These are phyloP conservation scores for Cladopsammia gracilis DNA, from an alignment of 64 coral and sea anemone genomes.

Conservation along the genomic window DNA sequence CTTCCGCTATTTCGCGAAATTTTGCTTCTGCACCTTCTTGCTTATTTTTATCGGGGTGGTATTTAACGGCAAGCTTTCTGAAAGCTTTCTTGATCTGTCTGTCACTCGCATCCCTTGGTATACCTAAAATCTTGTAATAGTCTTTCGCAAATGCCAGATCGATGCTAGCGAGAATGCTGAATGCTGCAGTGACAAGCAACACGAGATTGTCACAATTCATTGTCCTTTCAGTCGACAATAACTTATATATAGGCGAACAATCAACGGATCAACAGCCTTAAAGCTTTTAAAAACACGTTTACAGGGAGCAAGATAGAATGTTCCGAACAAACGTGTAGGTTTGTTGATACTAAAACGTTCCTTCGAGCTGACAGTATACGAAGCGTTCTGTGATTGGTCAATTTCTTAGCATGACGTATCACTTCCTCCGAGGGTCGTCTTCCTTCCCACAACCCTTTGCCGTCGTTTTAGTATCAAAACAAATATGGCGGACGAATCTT, in stretches of 20 bases:
- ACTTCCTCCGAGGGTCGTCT: background rate
- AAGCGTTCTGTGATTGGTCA: constrained; percentile 89
- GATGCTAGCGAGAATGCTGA: constrained; percentile 78
- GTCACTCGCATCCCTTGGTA: constrained; percentile 87
- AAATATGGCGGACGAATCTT: constrained; percentile 95
- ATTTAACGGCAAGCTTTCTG: constrained; percentile 96
- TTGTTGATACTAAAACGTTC: constrained; percentile 7
- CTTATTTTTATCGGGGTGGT: constrained; percentile 98
- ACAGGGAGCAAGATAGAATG: background rate
- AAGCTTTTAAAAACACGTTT: background rate
- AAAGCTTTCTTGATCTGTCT: constrained; percentile 99
- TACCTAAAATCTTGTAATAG: constrained; percentile 98
- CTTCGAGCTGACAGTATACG: constrained; percentile 66
- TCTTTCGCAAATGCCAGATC: constrained; percentile 90
- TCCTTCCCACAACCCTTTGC: constrained; percentile 68
- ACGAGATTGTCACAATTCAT: constrained; percentile 92
- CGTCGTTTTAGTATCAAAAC: constrained; percentile 63
- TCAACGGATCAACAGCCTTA: background rate
- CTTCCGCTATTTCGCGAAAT: constrained; percentile 94
- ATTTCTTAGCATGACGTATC: constrained; percentile 1
- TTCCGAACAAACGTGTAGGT: background rate
- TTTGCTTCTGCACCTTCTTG: constrained; percentile 94
- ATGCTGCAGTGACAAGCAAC: constrained; percentile 84
- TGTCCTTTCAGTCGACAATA: background rate
- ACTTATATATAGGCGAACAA: background rate